Percentiles rank a stretch among this genome's conserved stretches.
phyloP scores from a whole-genome alignment of 2,113 vertebrate species.

The Hemiprocne comata region DNA sequence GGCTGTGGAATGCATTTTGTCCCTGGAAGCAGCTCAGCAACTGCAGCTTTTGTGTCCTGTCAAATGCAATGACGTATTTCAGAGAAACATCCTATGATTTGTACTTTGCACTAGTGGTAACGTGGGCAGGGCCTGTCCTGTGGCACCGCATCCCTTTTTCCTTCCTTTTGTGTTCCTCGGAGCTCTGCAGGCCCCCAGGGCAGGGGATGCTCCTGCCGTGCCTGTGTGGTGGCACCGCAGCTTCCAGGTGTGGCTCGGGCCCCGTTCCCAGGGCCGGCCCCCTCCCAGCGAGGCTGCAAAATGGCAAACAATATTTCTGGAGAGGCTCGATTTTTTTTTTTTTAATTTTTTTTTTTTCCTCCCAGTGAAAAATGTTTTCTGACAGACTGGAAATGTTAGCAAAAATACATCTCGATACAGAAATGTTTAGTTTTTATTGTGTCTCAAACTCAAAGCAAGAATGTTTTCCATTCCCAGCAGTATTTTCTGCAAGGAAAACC shows the following conservation, averaged over 20 bases:
- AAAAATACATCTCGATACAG: not conserved
- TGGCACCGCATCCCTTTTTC: not conserved
- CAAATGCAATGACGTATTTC: not conserved
- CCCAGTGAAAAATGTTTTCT: not conserved
- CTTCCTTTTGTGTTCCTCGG: not conserved
- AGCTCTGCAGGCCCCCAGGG: fast-evolving
- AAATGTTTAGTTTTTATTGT: not conserved
- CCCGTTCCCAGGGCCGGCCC: not conserved
- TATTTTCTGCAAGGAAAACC: not conserved
- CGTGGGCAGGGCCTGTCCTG: not conserved
- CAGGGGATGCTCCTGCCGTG: not conserved
- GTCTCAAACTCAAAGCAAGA: not conserved
- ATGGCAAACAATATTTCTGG: not conserved
- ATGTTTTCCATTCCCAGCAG: conserved; percentile 1
- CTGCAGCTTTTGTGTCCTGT: not conserved
- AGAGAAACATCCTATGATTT: not conserved
- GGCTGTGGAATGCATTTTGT: not conserved
- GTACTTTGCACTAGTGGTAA: not conserved
- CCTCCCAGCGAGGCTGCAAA: not conserved
- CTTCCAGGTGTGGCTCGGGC: not conserved
- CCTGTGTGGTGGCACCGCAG: not conserved
- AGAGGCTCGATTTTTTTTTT: not conserved
- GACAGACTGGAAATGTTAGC: not conserved
- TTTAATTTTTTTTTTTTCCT: fast-evolving
- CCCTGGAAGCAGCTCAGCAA: conserved; percentile 30